Evolutionary conservation across 2,797 vertebrate genomes (phyloP), one percentile per base, ranked within the genome.

Genomic region (Channallabes apus): DNA sequence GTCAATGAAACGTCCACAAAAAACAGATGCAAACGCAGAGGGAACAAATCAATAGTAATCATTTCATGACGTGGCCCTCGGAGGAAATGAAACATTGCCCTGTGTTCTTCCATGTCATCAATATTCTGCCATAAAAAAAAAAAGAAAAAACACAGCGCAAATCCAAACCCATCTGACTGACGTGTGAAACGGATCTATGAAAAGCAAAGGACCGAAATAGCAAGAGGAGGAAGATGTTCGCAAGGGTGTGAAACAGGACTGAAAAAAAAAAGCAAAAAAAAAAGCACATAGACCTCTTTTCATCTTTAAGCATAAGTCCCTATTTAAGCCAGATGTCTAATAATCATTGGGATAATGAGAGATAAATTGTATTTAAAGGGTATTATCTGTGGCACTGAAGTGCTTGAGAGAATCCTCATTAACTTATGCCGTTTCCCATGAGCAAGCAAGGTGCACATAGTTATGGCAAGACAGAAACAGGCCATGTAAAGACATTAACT

Each of bases 31-130:
- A 91, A 91, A 92, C 85, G 82, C 89, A 88, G 82, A 92, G 90
- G 86, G 89, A 72, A 82, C 62, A 87, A 86, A 95, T 95, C 95
- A 92, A 95, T 95, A 94, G 91, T 94, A 94, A 94, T 95, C 93
- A 94, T 93, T 92, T 93, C 90, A 89, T 84, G 85, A 88, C 88
- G 90, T 91, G 91, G 91, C 90, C 89, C 93, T 92, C 91, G 90
- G 80, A 87, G 91, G 90, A 89, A 92, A 93, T 92, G 92, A 94
- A 94, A 95, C 93, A 92, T 94, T 54, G 85, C 86, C 91, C 90
- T 38, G 83, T 91, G 90, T 91, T 90, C 91, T 93, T 91, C 59
- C 6, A 41, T 73, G 64, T 72, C 83, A 86, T 84, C 79, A 61
- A 88, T 88, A 86, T 80, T 75, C 71, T 68, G 76, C 27, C 69